Evolutionary conservation across 2,113 vertebrate species (phyloP).

Genomic region (Sigmodon hispidus): DNA sequence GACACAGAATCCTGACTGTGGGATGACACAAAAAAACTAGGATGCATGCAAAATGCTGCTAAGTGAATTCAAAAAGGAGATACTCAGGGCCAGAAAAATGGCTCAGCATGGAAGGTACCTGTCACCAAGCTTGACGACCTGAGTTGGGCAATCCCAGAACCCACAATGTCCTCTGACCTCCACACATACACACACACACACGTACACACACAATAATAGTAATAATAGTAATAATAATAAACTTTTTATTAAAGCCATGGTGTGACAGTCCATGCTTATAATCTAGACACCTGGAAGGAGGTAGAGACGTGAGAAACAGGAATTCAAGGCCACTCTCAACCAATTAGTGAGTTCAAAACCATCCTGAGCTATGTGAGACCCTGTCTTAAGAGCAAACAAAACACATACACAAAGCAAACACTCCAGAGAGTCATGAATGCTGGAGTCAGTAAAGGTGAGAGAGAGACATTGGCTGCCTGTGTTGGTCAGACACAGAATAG

Average conservation of each 20-base stretch:
- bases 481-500: not conserved
- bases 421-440: not conserved
- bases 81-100: not conserved
- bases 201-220: not conserved
- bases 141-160: not conserved
- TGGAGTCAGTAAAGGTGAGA: not conserved
- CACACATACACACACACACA: not conserved
- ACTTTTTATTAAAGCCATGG: not conserved
- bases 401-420: not conserved
- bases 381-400: not conserved
- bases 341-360: not conserved
- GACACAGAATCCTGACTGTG: not conserved
- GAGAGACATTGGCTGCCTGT: not conserved
- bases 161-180: not conserved
- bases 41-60: not conserved
- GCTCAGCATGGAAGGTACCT: not conserved
- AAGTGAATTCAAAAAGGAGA: not conserved
- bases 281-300: not conserved
- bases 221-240: no score
- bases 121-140: not conserved
- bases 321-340: not conserved
- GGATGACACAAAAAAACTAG: not conserved
- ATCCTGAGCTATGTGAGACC: not conserved
- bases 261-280: not conserved
- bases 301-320: not conserved